Evolutionary conservation across 2,888 invertebrate species (phyloP), one percentile per base, ranked within the genome.

Genomic region (Drosophila heteroneura): DNA sequence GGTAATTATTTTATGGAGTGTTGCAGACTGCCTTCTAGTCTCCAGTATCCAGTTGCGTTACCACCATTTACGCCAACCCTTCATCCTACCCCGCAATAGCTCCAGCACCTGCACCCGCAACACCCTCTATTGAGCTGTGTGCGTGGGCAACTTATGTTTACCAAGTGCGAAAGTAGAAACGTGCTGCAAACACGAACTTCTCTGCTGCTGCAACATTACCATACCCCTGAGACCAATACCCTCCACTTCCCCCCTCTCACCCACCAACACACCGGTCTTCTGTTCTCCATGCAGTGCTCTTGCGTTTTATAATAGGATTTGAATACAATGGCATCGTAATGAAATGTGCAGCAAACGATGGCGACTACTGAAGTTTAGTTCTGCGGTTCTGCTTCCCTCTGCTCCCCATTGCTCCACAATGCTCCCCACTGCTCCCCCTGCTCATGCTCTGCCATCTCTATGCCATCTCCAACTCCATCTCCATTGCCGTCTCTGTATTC

Each of bases 131-230:
- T 54, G 30, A 26, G 68, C 53, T 57, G 68, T 85, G 71, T 83
- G 84, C 74, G 87, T 84, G 89, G 74, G 74, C 79, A 88, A 88
- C 90, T 85, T 90, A 90, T 85, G 85, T 85, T 85, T 85, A 88
- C 85, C 90, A 90, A 85, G 85, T 90, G 90, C 90, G 89, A 85
- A 85, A 85, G 85, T 85, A 85, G 85, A 85, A 85, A 88, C 85
- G 90, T 90, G 90, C 83, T 85, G 89, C 89, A 88, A 85, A 90
- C 90, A 85, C 81, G 78, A 80, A 90, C 85, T 80, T 76, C 81
- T 74, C 76, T 77, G 68, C 70, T 69, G 73, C 59, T 72, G 73
- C 76, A 69, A 51, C 70, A 74, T 78, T 70, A 73, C 72, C 77
- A 61, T 64, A 39, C 59, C 19, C n/a, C n/a, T n/a, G 33, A 47